Percentiles rank a stretch among this genome's conserved stretches.
phyloP scores from a whole-genome alignment of 2,888 invertebrate genomes.

The Elysia crispata region DNA sequence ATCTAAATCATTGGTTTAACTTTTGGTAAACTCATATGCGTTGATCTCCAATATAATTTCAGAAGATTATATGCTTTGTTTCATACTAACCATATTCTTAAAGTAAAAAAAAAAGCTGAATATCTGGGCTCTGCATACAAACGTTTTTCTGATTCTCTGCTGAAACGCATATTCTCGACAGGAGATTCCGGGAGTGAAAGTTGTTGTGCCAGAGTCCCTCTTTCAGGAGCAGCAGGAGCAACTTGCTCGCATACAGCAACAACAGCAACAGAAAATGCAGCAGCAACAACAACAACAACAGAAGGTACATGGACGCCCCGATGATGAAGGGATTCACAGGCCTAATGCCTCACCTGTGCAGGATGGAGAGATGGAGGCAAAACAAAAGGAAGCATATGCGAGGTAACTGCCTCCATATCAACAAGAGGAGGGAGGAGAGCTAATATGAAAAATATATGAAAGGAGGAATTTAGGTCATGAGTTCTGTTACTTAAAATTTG shows the following conservation, averaged over 20 bases:
- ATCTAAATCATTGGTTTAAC: too few relatives aligned
- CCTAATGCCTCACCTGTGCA: slow-evolving; percentile 23
- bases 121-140: too few relatives aligned
- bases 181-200: slow-evolving; percentile 35
- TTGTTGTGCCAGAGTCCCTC: slow-evolving; percentile 25
- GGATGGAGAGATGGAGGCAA: slow-evolving; percentile 40
- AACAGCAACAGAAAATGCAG: slow-evolving; percentile 43
- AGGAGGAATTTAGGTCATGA: too few relatives aligned
- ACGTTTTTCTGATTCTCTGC: too few relatives aligned
- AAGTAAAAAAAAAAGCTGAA: too few relatives aligned
- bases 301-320: neutral
- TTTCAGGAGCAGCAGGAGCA: slow-evolving; percentile 44
- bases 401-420: slow-evolving; percentile 26
- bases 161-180: neutral
- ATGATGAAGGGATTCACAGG: slow-evolving; percentile 33
- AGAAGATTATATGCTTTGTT: too few relatives aligned
- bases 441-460: too few relatives aligned
- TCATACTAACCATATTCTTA: too few relatives aligned
- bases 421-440: too few relatives aligned
- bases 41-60: too few relatives aligned
- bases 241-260: slow-evolving; percentile 22
- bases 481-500: too few relatives aligned
- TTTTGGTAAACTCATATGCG: too few relatives aligned
- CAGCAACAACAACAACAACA: slow-evolving; percentile 25
- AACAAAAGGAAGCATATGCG: slow-evolving; percentile 45